phyloP scores from a whole-genome alignment of 1,140 invertebrate species.

The Homalodisca vitripennis region DNA sequence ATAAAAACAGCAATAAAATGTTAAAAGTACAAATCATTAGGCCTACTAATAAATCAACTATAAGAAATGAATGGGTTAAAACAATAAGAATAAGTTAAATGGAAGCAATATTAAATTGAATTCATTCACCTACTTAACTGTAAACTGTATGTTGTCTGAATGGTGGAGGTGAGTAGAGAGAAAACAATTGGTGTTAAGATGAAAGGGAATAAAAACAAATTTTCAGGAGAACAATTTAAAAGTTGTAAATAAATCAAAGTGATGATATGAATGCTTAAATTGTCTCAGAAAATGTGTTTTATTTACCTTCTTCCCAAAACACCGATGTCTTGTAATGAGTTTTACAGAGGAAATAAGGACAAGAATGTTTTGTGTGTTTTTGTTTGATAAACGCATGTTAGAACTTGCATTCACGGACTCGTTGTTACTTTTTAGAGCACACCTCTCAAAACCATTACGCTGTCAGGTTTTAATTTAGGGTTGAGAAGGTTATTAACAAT shows the following conservation, averaged over 20 bases:
- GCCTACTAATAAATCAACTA: constrained; percentile 10
- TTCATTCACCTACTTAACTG: constrained; percentile 12
- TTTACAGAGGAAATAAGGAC: not conserved
- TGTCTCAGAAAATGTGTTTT: not conserved
- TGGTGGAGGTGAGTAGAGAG: not conserved
- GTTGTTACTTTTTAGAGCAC: no score
- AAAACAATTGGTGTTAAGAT: not conserved
- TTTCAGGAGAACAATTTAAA: no score
- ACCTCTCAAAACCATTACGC: no score
- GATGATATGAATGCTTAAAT: not conserved
- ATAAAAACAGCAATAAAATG: constrained; percentile 24
- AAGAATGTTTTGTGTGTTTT: no score
- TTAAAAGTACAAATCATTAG: constrained; percentile 14
- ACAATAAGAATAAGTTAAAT: not conserved
- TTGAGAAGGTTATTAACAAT: no score
- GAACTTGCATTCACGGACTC: no score
- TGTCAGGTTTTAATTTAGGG: no score
- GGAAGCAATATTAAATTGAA: not conserved
- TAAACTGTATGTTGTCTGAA: not conserved
- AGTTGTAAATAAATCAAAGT: not conserved
- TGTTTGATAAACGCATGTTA: no score
- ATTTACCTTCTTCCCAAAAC: not conserved
- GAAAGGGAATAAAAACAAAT: not conserved
- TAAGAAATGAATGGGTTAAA: not conserved
- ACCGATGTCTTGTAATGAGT: not conserved